These are phyloP conservation scores for Corythoichthys haematopterus DNA, from an alignment of 2,113 vertebrate genomes.

Conservation along the genomic window DNA sequence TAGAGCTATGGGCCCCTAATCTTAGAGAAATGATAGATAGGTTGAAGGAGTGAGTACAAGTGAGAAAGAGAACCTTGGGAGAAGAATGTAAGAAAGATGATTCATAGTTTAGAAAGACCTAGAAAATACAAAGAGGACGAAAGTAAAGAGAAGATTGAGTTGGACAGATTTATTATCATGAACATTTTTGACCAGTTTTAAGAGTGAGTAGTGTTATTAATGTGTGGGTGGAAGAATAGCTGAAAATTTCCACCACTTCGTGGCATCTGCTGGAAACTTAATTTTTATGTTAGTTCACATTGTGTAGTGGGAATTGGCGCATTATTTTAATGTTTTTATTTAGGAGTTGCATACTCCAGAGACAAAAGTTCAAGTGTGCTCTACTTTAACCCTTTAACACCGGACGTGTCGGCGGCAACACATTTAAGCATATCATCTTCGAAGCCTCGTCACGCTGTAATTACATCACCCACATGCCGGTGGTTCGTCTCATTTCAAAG, in stretches of 20 bases:
- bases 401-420: no score
- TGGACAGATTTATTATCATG: conserved; percentile 13
- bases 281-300: conserved; percentile 11
- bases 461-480: no score
- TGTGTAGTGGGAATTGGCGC: no score
- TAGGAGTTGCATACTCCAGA: no score
- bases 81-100: conserved; percentile 9
- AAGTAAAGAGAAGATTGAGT: conserved; percentile 10
- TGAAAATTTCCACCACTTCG: conserved; percentile 30
- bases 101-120: not conserved
- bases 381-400: no score
- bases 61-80: not conserved
- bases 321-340: no score
- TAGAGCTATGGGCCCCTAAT: conserved; percentile 2
- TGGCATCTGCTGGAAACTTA: conserved; percentile 36
- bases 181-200: conserved; percentile 21
- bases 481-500: no score
- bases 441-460: no score
- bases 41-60: conserved; percentile 10
- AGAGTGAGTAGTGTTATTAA: conserved; percentile 18
- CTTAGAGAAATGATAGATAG: conserved; percentile 8
- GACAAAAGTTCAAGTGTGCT: no score
- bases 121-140: not conserved
- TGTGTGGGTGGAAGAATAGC: conserved; percentile 41
- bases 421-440: no score